Base-by-base conservation (phyloP, 2,888 invertebrate genomes). In the Blastobasis adustella region DNA sequence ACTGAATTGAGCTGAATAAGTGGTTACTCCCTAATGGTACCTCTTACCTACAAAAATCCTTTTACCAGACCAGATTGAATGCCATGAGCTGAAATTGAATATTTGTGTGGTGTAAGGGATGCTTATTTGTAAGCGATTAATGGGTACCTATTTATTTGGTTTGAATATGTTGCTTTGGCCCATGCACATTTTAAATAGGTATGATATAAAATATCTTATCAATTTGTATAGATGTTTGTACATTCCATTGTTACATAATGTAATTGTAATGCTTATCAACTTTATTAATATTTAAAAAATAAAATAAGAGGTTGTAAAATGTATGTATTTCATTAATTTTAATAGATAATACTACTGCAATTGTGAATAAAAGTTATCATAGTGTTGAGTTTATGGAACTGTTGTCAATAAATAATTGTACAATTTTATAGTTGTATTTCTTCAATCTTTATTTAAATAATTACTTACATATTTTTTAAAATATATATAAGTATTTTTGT, bases 351-450 rank as follows among this genome's bases (percentile, higher is more conserved):
- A 39, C 6, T 6, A 45, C 10, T 54, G 54, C 55, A 57, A 54
- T 48, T 59, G 53, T 59, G 54, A 57, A 56, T 67, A 62, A 69
- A 71, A 55, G 57, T 58, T 59, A 54, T 58, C 45, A 45, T 55
- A 55, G 51, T 60, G 51, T 51, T 56, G 59, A 76, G 72, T 77
- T 76, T 78, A 79, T 71, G 69, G 69, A 79, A 71, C 60, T 80
- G 79, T 79, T 81, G 69, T 67, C 64, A 78, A 74, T 77, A 79
- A 79, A 78, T 66, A 68, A 63, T 62, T 61, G 58, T n/a, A 54
- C 39, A 57, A 54, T 23, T 23, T 23, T 23, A 23, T 23, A 23
- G 23, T 23, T 23, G 23, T 23, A 53, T 55, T 9, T 48, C 49
- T 46, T 56, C 48, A 50, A 46, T 58, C 56, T 63, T 58, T 40